Evolutionary conservation across 2,888 invertebrate genomes (phyloP).

Genomic region (Mechanitis messenoides): DNA sequence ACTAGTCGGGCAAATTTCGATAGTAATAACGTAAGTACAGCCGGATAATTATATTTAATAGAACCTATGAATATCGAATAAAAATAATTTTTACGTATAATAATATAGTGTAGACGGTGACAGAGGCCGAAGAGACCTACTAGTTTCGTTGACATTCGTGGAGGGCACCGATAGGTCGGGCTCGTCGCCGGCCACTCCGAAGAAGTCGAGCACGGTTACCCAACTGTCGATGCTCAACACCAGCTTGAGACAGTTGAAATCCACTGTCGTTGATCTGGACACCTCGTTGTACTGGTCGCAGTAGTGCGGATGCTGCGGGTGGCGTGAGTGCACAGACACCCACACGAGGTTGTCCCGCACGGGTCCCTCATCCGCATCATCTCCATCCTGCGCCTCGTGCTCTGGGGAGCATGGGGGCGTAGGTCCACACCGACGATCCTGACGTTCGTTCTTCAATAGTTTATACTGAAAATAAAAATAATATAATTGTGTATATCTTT

Average conservation of each 20-base stretch:
- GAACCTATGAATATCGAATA: too few species aligned
- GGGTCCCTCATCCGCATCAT: conserved; percentile 61
- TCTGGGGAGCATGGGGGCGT: conserved; percentile 82
- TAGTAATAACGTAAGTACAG: too few species aligned
- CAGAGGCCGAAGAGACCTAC: conserved; percentile 9
- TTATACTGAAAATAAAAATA: conserved; percentile 13
- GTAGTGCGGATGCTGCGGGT: conserved; percentile 81
- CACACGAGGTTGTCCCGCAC: conserved; percentile 83
- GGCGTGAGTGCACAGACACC: conserved; percentile 81
- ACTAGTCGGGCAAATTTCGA: too few species aligned
- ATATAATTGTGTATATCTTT: not conserved
- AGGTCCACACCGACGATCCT: conserved; percentile 59
- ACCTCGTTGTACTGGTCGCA: conserved; percentile 78
- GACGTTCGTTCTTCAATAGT: conserved; percentile 32
- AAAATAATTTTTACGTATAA: not conserved
- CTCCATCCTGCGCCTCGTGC: conserved; percentile 44
- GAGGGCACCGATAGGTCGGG: conserved; percentile 29
- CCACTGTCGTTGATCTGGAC: conserved; percentile 82
- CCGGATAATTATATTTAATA: too few species aligned
- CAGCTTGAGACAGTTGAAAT: conserved; percentile 94
- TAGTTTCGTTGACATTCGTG: conserved; percentile 29
- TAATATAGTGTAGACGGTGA: too few species aligned
- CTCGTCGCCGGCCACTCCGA: conserved; percentile 78
- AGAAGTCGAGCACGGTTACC: conserved; percentile 96
- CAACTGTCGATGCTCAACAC: conserved; percentile 95